Base-by-base conservation (phyloP, 2,113 vertebrate species). In the Panurus biarmicus region DNA sequence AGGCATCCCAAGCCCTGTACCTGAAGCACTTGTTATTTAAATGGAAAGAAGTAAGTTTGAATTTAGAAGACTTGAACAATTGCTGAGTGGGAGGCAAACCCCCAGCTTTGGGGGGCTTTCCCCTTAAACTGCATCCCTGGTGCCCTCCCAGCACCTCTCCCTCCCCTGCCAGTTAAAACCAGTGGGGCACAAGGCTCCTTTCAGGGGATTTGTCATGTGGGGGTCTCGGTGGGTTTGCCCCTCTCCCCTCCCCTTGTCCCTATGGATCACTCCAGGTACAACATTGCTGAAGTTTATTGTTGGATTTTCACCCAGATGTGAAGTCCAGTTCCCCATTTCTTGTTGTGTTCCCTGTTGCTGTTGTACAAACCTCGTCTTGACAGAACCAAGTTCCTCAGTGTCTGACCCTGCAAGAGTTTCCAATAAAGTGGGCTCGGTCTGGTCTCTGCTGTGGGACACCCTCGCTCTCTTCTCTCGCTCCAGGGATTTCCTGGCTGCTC, bases 371-470 rank as follows among this genome's bases (percentile, higher is more conserved):
- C 24, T 24, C 1, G 9, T 79, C 77, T 26, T 22, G 47, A 35
- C 65, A 66, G 83, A 95, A 33, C 88, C 85, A 16, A 79, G 45
- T 77, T 91, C 92, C 75, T 7, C 76, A 0, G 50, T 64, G 65
- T 61, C 66, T 2, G 0, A 3, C 89, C 90, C 79, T 82, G 67
- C 35, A 15, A 94, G 85, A 64, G 89, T 66, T 90, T 38, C 70
- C 93, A 97, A 97, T 97, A 97, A 97, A 97, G 78, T 45, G 65
- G 65, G 31, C 33, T 80, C 23, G 3, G 50, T 62, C 42, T 74
- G 4, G 4, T 60, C 19, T 45, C 9, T 2, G 11, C 38, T 45
- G 18, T 61, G 62, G 78, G 47, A 20, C 40, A 14, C 35, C 35
- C 36, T 69, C 2, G 7, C 9, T 83, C 54, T 82, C 47, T 62